Conservation (phyloP, 2,113 vertebrate genomes). For the Pholis gunnellus region DNA sequence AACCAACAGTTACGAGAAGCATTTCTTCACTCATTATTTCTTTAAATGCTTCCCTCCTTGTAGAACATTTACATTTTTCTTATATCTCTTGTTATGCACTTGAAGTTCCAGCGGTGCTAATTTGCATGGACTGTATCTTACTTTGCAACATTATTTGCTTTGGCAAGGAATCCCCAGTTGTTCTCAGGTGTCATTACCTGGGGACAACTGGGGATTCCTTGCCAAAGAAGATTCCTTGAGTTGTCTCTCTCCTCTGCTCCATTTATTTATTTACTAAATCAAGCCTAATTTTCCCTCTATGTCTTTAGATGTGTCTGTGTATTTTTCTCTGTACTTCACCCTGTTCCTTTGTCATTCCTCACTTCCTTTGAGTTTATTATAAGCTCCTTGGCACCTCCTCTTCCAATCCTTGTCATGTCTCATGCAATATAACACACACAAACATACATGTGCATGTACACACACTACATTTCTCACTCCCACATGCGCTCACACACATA, state of each 20-base stretch:
- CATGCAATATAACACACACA: constrained; percentile 38
- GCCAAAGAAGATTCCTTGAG: background rate
- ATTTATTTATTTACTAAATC: background rate
- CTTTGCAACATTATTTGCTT: background rate
- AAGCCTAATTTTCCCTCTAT: background rate
- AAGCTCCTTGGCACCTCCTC: constrained; percentile 45
- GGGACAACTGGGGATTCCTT: too few species aligned
- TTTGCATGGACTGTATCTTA: background rate
- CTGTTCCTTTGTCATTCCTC: background rate
- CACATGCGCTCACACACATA: constrained; percentile 8
- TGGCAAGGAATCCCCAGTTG: constrained; percentile 4
- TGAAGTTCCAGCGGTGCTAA: background rate
- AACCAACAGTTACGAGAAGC: background rate
- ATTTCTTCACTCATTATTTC: background rate
- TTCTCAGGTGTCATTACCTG: background rate
- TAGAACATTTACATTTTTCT: background rate
- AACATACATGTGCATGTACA: constrained; percentile 46
- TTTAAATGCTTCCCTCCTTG: background rate
- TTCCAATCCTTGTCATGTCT: constrained; percentile 22
- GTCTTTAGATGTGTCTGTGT: background rate
- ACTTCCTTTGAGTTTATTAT: constrained; percentile 46
- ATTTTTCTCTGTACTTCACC: background rate
- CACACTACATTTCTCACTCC: constrained; percentile 43
- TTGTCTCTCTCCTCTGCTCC: background rate
- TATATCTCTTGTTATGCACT: background rate